A percentile compares a stretch with the other conserved stretches of the same genome.
Conservation (phyloP, 1,140 invertebrate species). For the Metaphire vulgaris region DNA sequence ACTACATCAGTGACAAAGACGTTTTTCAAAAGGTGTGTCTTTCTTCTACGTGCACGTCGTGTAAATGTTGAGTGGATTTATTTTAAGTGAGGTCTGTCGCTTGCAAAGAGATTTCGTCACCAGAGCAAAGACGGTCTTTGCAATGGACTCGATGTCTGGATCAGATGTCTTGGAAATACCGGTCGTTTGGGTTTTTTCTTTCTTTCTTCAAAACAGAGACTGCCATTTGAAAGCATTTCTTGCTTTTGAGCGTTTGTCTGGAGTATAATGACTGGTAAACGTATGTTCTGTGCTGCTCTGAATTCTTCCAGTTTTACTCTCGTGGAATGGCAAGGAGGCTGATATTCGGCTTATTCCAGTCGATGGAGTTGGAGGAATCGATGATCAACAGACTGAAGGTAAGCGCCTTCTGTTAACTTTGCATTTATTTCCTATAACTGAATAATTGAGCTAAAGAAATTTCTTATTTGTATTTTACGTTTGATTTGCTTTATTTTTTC, state of each 20-base stretch:
- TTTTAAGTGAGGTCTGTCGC: no score
- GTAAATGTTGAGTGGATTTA: no score
- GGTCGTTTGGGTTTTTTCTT: no score
- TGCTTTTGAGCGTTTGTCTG: no score
- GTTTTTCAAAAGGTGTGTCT: conserved; percentile 84
- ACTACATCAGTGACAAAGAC: conserved; percentile 98
- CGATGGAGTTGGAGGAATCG: conserved; percentile 93
- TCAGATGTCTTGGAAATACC: no score
- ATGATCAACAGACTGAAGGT: conserved; percentile 93
- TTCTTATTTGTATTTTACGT: neutral
- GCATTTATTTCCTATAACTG: neutral
- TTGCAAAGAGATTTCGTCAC: no score
- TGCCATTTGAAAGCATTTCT: no score
- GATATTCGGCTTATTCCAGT: conserved; percentile 87
- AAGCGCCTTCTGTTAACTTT: conserved; percentile 18
- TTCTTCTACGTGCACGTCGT: no score
- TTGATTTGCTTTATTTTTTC: neutral
- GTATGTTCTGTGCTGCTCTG: neutral
- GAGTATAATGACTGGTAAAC: no score
- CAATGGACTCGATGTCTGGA: no score
- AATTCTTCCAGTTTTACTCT: conserved; percentile 70
- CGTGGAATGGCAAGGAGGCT: conserved; percentile 76
- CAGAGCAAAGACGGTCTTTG: no score
- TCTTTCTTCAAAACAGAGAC: no score
- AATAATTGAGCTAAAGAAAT: neutral